phyloP scores from a whole-genome alignment of 2,113 vertebrate species.

The Corythaixoides concolor region DNA sequence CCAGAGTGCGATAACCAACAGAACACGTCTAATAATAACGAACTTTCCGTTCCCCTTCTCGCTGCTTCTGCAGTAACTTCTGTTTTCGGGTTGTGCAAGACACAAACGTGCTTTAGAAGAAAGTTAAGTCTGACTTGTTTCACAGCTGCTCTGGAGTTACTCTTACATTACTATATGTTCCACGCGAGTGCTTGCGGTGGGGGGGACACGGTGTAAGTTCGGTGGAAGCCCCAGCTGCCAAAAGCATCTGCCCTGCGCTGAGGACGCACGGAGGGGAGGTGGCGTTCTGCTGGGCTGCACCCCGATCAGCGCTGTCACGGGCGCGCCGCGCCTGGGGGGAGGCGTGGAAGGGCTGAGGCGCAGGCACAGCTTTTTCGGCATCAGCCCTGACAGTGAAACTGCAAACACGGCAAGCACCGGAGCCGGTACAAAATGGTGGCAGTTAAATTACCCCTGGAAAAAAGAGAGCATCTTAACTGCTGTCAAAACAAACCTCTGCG shows the following conservation, averaged over 20 bases:
- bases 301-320: accelerated
- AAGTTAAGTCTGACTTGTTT: background rate
- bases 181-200: accelerated
- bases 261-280: no score
- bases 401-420: accelerated
- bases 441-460: background rate
- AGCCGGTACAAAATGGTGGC: accelerated
- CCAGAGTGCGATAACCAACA: background rate
- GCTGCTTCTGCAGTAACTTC: background rate
- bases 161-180: background rate
- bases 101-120: background rate
- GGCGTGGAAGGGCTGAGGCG: background rate
- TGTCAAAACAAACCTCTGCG: background rate
- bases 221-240: background rate
- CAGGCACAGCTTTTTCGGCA: background rate
- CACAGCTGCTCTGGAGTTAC: background rate
- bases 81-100: background rate
- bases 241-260: background rate
- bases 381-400: background rate
- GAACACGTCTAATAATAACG: background rate
- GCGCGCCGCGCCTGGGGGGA: background rate
- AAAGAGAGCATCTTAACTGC: accelerated
- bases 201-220: no score
- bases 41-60: conserved; percentile 14
- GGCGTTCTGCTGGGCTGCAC: background rate